phyloP scores from a whole-genome alignment of 2,888 invertebrate genomes.

The Troides oblongomaculatus region DNA sequence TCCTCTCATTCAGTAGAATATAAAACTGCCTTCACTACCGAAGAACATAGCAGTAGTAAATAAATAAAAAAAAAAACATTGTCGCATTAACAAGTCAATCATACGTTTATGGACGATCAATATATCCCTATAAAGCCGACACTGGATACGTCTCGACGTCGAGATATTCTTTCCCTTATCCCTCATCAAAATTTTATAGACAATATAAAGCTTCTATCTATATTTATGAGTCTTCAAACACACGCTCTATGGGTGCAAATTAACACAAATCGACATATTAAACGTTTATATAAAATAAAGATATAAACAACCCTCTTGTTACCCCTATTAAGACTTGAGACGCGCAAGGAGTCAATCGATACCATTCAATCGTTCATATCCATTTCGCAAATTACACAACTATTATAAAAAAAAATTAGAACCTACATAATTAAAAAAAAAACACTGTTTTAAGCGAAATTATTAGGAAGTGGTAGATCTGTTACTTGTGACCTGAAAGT shows the following conservation, averaged over 20 bases:
- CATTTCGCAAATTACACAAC: too few relatives aligned
- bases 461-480: too few relatives aligned
- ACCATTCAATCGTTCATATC: too few relatives aligned
- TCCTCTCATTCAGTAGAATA: too few relatives aligned
- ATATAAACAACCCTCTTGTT: too few relatives aligned
- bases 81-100: constrained; percentile 6
- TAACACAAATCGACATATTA: neutral
- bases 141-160: constrained; percentile 1
- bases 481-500: too few relatives aligned
- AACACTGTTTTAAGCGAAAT: too few relatives aligned
- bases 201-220: constrained; percentile 22
- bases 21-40: neutral
- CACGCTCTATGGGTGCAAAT: constrained; percentile 13
- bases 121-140: constrained; percentile 17
- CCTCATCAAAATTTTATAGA: constrained; percentile 19
- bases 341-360: too few relatives aligned
- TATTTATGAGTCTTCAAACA: constrained; percentile 17
- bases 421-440: too few relatives aligned
- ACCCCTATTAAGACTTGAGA: too few relatives aligned
- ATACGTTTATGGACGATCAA: constrained; percentile 7
- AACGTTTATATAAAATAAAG: too few relatives aligned
- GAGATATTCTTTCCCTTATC: constrained; percentile 8
- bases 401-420: too few relatives aligned
- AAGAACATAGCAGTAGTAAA: neutral
- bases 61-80: neutral